A percentile compares a stretch with the other conserved stretches of the same genome.
phyloP scores from a whole-genome alignment of 2,113 vertebrate genomes.

The Diadophis punctatus region DNA sequence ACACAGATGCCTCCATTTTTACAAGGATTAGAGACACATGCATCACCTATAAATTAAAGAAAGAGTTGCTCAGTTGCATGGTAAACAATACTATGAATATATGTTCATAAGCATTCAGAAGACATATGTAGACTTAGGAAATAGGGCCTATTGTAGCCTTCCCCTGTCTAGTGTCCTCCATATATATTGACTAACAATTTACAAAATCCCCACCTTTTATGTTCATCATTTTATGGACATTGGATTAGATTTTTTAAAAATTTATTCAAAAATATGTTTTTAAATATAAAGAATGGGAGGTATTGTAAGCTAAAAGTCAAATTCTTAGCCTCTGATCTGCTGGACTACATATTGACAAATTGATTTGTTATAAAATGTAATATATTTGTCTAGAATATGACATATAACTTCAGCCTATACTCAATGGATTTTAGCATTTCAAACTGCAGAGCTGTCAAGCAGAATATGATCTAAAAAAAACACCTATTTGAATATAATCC shows the following conservation, averaged over 20 bases:
- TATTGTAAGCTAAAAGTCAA: neutral
- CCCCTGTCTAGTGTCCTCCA: neutral
- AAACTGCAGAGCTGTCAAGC: neutral
- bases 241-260: neutral
- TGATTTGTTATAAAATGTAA: neutral
- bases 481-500: neutral
- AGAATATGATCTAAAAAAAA: neutral
- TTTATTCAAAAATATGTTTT: neutral
- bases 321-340: neutral
- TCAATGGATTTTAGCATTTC: neutral
- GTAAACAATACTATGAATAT: neutral
- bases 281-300: neutral
- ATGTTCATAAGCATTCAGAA: neutral
- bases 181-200: neutral
- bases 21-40: slow-evolving; percentile 73
- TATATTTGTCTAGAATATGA: neutral
- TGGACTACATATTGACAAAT: neutral
- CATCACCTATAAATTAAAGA: slow-evolving; percentile 60
- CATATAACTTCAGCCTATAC: neutral
- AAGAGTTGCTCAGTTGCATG: neutral
- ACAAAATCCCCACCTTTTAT: neutral
- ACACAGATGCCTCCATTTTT: slow-evolving; percentile 75
- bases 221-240: neutral
- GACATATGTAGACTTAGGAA: neutral
- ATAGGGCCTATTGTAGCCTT: neutral